A percentile compares a stretch with the other conserved stretches of the same genome.
Conservation (phyloP, 1,140 invertebrate genomes). For the Sminthurinus signatus region DNA sequence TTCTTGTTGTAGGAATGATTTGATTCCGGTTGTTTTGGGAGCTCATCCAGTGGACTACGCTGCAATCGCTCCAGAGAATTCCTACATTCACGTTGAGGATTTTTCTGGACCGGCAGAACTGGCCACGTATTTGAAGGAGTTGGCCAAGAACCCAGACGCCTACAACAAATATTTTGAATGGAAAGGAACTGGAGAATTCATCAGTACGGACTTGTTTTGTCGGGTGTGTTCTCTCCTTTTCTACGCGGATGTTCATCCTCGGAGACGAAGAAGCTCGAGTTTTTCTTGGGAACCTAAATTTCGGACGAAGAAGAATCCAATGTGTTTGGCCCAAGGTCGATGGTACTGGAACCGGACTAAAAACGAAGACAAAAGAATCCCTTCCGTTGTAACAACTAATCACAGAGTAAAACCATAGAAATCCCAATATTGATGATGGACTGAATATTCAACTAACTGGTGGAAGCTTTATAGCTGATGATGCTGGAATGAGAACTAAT, state of each 20-base stretch:
- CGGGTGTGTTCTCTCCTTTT: conserved; percentile 37
- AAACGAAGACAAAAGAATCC: too few relatives aligned
- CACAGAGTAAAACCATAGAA: too few relatives aligned
- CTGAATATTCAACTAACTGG: too few relatives aligned
- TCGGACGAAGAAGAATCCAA: background rate
- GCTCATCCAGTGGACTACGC: conserved; percentile 48
- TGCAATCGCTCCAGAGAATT: conserved; percentile 55
- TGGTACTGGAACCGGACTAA: background rate
- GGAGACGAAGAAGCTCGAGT: background rate
- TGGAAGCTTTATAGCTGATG: too few relatives aligned
- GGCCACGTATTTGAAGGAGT: conserved; percentile 49
- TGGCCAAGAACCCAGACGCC: conserved; percentile 45
- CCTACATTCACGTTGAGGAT: conserved; percentile 56
- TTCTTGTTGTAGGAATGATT: conserved; percentile 67
- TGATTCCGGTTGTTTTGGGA: conserved; percentile 66
- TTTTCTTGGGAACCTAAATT: background rate
- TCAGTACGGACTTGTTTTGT: conserved; percentile 37
- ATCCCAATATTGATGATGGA: too few relatives aligned
- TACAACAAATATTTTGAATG: conserved; percentile 44
- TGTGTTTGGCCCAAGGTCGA: conserved; percentile 1
- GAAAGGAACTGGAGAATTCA: conserved; percentile 41
- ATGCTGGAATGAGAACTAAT: too few relatives aligned
- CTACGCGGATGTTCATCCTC: conserved; percentile 9
- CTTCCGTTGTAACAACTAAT: too few relatives aligned
- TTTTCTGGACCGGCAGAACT: conserved; percentile 50